Conservation (phyloP, 2,888 invertebrate species). For the Tenodera sinensis region DNA sequence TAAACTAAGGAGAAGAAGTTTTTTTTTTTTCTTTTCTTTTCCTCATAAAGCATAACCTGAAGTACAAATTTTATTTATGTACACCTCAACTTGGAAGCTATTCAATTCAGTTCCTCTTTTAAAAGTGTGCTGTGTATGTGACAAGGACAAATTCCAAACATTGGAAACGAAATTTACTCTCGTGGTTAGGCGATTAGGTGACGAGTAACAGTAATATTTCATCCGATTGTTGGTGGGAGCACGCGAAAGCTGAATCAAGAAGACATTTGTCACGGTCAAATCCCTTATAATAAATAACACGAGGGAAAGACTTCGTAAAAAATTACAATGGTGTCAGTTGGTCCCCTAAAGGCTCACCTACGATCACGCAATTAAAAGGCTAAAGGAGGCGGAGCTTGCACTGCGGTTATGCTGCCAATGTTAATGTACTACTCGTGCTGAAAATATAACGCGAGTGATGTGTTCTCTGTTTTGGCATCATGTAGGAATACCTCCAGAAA, state of each 20-base stretch:
- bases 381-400: not conserved
- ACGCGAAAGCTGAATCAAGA: constrained; percentile 28
- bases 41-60: too few relatives aligned
- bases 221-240: constrained; percentile 13
- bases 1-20: too few relatives aligned
- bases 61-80: too few relatives aligned
- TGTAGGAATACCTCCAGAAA: too few relatives aligned
- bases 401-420: not conserved
- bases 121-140: not conserved
- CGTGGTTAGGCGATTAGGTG: constrained; percentile 14
- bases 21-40: too few relatives aligned
- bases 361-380: not conserved
- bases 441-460: not conserved
- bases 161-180: constrained; percentile 11
- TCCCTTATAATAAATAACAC: not conserved
- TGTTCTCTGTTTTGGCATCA: too few relatives aligned
- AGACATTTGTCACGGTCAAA: constrained; percentile 24
- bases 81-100: not conserved
- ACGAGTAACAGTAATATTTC: constrained; percentile 23
- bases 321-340: constrained; percentile 2
- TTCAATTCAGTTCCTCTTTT: not conserved
- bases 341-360: not conserved
- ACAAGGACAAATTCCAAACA: constrained; percentile 10
- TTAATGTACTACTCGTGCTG: not conserved
- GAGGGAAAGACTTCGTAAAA: not conserved